phyloP scores from a whole-genome alignment of 2,797 vertebrate species.

The Xyrichtys novacula region DNA sequence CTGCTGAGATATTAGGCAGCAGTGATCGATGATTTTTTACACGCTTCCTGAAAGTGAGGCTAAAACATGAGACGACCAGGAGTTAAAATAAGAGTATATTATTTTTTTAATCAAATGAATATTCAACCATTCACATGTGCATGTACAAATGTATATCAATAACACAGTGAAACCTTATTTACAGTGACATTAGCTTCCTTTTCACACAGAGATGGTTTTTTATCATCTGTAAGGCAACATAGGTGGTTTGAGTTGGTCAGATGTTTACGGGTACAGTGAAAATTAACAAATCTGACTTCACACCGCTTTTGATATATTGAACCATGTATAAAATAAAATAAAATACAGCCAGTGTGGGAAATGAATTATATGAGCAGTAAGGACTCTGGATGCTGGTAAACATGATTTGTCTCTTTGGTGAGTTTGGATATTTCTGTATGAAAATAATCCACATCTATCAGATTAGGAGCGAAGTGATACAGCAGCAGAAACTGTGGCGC shows the following conservation, averaged over 20 bases:
- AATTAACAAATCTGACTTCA: constrained; percentile 49
- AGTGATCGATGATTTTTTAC: constrained; percentile 34
- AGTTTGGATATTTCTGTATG: constrained; percentile 43
- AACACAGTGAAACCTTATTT: constrained; percentile 60
- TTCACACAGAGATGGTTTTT: constrained; percentile 52
- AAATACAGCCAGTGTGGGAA: constrained; percentile 40
- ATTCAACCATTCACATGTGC: constrained; percentile 40
- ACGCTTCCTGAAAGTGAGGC: neutral
- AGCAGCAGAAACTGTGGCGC: constrained; percentile 7
- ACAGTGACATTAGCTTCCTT: constrained; percentile 59
- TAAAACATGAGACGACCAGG: constrained; percentile 19
- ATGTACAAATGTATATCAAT: constrained; percentile 65
- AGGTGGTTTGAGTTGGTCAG: constrained; percentile 55
- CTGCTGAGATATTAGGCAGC: constrained; percentile 2
- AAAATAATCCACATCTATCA: constrained; percentile 38
- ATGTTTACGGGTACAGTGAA: constrained; percentile 42
- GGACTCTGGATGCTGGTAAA: constrained; percentile 56
- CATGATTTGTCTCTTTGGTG: constrained; percentile 74
- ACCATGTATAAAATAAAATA: constrained; percentile 54
- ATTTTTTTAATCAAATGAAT: constrained; percentile 65
- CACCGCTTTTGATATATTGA: constrained; percentile 46
- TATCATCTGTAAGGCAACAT: constrained; percentile 79
- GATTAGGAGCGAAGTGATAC: neutral
- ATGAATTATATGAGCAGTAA: constrained; percentile 40
- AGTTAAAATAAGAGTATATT: constrained; percentile 18